Conservation (phyloP, 2,888 invertebrate species). For the Trypoxylon attenuatum region DNA sequence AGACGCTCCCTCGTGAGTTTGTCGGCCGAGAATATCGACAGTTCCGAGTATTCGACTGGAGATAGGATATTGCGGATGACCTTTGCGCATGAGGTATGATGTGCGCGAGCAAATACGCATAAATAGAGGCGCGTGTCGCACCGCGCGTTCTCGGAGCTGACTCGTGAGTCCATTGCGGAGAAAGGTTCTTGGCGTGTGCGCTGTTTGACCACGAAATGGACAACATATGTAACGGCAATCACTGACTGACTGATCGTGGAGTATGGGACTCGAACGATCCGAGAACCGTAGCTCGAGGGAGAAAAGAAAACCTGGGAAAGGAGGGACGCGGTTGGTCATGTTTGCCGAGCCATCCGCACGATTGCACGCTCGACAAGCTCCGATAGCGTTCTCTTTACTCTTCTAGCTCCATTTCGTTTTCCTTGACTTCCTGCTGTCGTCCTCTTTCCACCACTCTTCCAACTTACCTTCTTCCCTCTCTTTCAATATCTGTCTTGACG, state of each 20-base stretch:
- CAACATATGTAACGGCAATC: slow-evolving; percentile 72
- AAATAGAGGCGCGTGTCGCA: too few relatives aligned
- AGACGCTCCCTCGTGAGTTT: not conserved
- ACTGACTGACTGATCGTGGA: slow-evolving; percentile 66
- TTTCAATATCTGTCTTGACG: too few relatives aligned
- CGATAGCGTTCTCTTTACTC: slow-evolving; percentile 53
- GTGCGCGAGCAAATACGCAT: too few relatives aligned
- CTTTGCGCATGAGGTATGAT: too few relatives aligned
- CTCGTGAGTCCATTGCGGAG: not conserved
- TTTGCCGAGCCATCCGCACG: slow-evolving; percentile 69
- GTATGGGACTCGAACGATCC: slow-evolving; percentile 36
- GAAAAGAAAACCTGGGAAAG: slow-evolving; percentile 34
- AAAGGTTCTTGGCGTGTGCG: slow-evolving; percentile 46
- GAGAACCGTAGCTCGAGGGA: slow-evolving; percentile 13
- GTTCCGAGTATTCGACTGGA: too few relatives aligned
- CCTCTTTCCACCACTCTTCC: slow-evolving; percentile 19
- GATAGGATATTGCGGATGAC: too few relatives aligned
- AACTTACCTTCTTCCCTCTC: not conserved
- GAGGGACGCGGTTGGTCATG: slow-evolving; percentile 50
- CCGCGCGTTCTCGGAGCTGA: not conserved
- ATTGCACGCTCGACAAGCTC: slow-evolving; percentile 65
- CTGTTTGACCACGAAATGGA: slow-evolving; percentile 73
- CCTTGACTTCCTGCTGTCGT: slow-evolving; percentile 29
- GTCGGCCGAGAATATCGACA: too few relatives aligned
- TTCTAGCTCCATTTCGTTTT: not conserved